Percentiles rank a stretch among this genome's conserved stretches.
These are phyloP conservation scores for Boleophthalmus pectinirostris DNA, from an alignment of 2,113 vertebrate genomes.

Conservation along the genomic window DNA sequence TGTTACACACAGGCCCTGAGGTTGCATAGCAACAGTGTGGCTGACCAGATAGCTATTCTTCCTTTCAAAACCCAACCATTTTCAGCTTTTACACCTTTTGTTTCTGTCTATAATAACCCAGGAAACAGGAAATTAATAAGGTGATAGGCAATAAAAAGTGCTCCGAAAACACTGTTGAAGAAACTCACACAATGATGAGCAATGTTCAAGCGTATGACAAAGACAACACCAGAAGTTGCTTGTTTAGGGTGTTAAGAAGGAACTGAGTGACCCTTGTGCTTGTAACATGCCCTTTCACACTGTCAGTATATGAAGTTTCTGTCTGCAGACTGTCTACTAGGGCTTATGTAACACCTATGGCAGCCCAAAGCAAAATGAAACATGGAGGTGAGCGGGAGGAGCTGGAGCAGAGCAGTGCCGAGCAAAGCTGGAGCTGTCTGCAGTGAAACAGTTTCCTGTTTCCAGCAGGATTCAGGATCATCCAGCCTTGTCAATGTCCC, in stretches of 20 bases:
- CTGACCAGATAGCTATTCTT: slow-evolving; percentile 73
- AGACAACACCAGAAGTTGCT: slow-evolving; percentile 9
- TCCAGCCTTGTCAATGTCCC: slow-evolving; percentile 61
- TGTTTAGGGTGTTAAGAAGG: slow-evolving; percentile 21
- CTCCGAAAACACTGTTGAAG: slow-evolving; percentile 23
- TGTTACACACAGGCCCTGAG: slow-evolving; percentile 62
- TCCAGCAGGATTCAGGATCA: slow-evolving; percentile 81
- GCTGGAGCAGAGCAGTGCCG: slow-evolving; percentile 67
- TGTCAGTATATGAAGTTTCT: slow-evolving; percentile 48
- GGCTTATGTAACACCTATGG: slow-evolving; percentile 62
- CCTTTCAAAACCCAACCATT: slow-evolving; percentile 58
- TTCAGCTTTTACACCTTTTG: slow-evolving; percentile 48
- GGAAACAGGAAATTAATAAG: slow-evolving; percentile 29
- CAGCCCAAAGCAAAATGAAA: slow-evolving; percentile 67
- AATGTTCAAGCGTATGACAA: background rate
- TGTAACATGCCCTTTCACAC: slow-evolving; percentile 68
- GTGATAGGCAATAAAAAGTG: slow-evolving; percentile 32
- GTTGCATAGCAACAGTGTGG: slow-evolving; percentile 81
- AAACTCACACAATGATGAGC: slow-evolving; percentile 14
- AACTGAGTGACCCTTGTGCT: slow-evolving; percentile 45
- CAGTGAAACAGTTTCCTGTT: slow-evolving; percentile 78
- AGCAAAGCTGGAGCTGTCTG: slow-evolving; percentile 71
- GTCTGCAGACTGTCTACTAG: slow-evolving; percentile 49
- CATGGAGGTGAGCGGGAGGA: slow-evolving; percentile 67
- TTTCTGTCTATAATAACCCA: slow-evolving; percentile 42